These are phyloP conservation scores for Ovis aries DNA, from an alignment of 2,113 vertebrate species.

Conservation along the genomic window ARS-UI_Ramb_v3.0 NC_056072.1:58712001-58712500, in stretches of 20 bases:
- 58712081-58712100: not conserved
- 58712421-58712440: not conserved
- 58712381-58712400: not conserved
- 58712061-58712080: not conserved
- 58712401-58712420: not conserved
- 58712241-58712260: not conserved
- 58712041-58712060: not conserved
- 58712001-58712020: not conserved
- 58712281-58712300: not conserved
- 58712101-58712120: not conserved
- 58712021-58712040: not conserved
- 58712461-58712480: conserved; percentile 8
- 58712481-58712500: not conserved
- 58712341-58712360: not conserved
- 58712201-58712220: not conserved
- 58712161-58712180: not conserved
- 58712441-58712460: not conserved
- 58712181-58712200: not conserved
- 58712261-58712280: not conserved
- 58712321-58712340: not conserved
- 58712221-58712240: not conserved
- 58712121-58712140: not conserved
- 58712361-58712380: not conserved
- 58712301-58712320: not conserved
- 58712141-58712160: not conserved